Percentiles rank a stretch among this genome's conserved stretches.
Evolutionary conservation across 2,113 vertebrate genomes (phyloP).

Genomic region (Thymallus thymallus): DNA sequence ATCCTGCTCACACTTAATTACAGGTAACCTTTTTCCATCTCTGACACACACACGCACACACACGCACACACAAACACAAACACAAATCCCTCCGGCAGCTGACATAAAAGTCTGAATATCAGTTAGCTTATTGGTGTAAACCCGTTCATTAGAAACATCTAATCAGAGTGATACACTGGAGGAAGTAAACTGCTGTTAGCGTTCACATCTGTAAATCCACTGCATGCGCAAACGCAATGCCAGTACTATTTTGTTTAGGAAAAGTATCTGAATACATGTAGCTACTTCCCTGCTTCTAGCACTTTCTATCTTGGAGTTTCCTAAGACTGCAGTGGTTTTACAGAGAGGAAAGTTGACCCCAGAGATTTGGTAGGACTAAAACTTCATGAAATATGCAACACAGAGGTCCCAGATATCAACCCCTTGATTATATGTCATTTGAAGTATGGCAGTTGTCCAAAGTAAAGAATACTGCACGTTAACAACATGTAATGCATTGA

Average conservation of each 20-base stretch:
- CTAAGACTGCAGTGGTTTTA: background rate
- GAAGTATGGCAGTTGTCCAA: background rate
- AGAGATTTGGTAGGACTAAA: background rate
- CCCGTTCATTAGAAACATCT: background rate
- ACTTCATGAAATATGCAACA: background rate
- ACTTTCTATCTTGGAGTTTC: background rate
- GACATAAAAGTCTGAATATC: background rate
- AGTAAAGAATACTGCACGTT: background rate
- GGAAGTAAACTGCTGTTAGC: background rate
- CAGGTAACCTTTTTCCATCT: constrained; percentile 28
- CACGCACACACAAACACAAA: constrained; percentile 1
- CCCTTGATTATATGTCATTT: background rate
- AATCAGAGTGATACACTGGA: background rate
- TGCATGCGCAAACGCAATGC: background rate
- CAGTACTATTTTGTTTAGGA: background rate
- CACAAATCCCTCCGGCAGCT: background rate
- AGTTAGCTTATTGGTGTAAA: background rate
- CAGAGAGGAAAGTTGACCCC: background rate
- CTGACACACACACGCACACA: constrained; percentile 12
- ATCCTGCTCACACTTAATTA: constrained; percentile 46
- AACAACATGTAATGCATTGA: background rate
- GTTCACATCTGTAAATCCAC: background rate
- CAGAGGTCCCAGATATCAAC: background rate
- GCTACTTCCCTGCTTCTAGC: background rate
- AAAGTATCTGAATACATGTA: background rate